Conservation (phyloP, 1,140 invertebrate genomes). For the Drosophila sp. region DNA sequence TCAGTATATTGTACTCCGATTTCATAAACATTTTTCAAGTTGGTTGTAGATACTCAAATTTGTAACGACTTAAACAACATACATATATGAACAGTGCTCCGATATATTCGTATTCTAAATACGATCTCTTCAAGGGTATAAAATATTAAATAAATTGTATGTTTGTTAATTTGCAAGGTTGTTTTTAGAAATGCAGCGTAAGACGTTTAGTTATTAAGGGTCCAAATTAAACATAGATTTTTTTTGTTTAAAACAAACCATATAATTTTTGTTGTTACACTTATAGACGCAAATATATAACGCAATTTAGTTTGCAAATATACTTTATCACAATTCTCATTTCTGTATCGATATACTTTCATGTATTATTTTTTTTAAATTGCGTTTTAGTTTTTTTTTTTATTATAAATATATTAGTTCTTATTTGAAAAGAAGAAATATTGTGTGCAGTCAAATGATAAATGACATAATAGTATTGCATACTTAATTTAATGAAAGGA, state of each 20-base stretch:
- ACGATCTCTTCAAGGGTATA: slow-evolving; percentile 17
- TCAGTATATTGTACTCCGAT: slow-evolving; percentile 6
- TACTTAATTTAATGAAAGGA: slow-evolving; percentile 49
- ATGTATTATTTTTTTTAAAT: slow-evolving; percentile 5
- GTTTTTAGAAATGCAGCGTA: slow-evolving; percentile 12
- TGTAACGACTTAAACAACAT: not conserved
- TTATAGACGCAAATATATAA: slow-evolving; percentile 26
- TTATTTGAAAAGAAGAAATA: slow-evolving; percentile 9
- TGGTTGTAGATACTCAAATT: slow-evolving; percentile 27
- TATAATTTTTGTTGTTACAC: slow-evolving; percentile 28
- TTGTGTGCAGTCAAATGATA: slow-evolving; percentile 13
- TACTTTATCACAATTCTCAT: slow-evolving; percentile 6
- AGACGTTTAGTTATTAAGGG: slow-evolving; percentile 48
- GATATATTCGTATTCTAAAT: slow-evolving; percentile 4
- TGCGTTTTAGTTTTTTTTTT: slow-evolving; percentile 21
- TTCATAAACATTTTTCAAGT: slow-evolving; percentile 1
- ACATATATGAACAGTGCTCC: not conserved
- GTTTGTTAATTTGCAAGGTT: slow-evolving; percentile 20
- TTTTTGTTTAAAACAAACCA: slow-evolving; percentile 12
- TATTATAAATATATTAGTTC: slow-evolving; percentile 23
- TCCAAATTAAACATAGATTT: slow-evolving; percentile 27
- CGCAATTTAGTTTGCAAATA: slow-evolving; percentile 35
- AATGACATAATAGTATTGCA: slow-evolving; percentile 23
- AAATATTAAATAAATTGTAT: slow-evolving; percentile 13
- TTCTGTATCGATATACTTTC: slow-evolving; percentile 7